phyloP scores from a whole-genome alignment of 2,888 invertebrate species.

The Agrotis ipsilon region DNA sequence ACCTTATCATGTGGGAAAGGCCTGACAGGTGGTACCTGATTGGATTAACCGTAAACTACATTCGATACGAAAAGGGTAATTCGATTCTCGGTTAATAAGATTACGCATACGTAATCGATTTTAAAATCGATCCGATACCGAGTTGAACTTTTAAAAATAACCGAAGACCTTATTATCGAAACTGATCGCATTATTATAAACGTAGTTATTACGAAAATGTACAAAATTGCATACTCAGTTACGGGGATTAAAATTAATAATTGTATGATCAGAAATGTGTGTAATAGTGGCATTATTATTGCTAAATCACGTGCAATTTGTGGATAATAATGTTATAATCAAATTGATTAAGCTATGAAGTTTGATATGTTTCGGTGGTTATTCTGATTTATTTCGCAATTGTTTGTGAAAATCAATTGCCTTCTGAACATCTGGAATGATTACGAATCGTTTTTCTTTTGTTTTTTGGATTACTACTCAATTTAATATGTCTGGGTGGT shows the following conservation, averaged over 20 bases:
- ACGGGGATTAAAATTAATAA: constrained; percentile 54
- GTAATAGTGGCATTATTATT: constrained; percentile 50
- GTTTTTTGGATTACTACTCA: neutral
- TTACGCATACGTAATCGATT: constrained; percentile 23
- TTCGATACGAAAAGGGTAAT: neutral
- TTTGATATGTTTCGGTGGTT: constrained; percentile 9
- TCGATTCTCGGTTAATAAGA: constrained; percentile 5
- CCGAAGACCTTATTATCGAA: constrained; percentile 45
- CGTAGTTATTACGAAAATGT: constrained; percentile 35
- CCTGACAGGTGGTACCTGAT: neutral
- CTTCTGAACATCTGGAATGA: neutral
- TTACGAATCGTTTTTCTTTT: neutral
- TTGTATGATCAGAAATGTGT: constrained; percentile 39
- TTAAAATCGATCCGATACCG: constrained; percentile 20
- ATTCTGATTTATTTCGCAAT: constrained; percentile 5
- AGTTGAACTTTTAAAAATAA: constrained; percentile 1
- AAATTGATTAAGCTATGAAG: constrained; percentile 30
- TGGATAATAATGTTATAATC: constrained; percentile 40
- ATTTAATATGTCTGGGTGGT: constrained; percentile 7
- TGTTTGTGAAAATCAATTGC: constrained; percentile 23
- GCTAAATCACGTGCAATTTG: constrained; percentile 40
- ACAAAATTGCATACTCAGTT: constrained; percentile 54
- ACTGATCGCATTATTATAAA: constrained; percentile 41
- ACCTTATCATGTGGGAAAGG: neutral
- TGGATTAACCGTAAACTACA: neutral